Percentiles rank a stretch among this genome's conserved stretches.
phyloP scores from a whole-genome alignment of 2,113 vertebrate genomes.

The Nettapus auritus region DNA sequence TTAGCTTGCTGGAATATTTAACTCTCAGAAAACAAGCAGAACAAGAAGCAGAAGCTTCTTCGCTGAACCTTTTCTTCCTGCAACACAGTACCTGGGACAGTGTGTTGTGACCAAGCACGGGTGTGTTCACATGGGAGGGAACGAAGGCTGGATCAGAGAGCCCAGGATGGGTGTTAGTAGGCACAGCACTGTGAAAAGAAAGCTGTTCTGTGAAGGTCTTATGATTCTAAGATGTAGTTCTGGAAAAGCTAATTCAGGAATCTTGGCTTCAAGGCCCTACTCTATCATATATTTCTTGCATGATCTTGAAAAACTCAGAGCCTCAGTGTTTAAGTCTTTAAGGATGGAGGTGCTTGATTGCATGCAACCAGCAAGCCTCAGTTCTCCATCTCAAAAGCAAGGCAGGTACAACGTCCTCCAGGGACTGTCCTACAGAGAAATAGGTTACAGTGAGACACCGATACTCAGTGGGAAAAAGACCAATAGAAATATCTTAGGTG shows the following conservation, averaged over 20 bases:
- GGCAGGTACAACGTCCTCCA: background rate
- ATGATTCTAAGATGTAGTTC: no score
- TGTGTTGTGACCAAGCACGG: background rate
- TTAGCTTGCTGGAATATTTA: background rate
- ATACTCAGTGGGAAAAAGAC: rapidly evolving
- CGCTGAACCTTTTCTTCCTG: background rate
- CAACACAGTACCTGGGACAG: background rate
- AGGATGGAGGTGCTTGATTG: background rate
- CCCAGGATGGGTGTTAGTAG: background rate
- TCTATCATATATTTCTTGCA: background rate
- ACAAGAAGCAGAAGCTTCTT: background rate
- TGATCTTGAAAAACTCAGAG: background rate
- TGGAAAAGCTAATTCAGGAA: background rate
- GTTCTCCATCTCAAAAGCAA: background rate
- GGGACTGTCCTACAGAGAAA: background rate
- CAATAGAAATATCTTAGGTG: background rate
- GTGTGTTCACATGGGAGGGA: background rate
- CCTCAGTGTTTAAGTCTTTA: background rate
- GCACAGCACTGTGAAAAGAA: background rate
- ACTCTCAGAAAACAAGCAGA: background rate
- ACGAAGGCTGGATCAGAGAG: background rate
- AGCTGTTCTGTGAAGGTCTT: background rate
- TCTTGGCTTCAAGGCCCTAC: background rate
- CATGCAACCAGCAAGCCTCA: background rate
- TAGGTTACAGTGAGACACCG: background rate